Percentiles rank a stretch among this genome's conserved stretches.
Conservation (phyloP, 2,888 invertebrate genomes). For the Mycalesis mineus region DNA sequence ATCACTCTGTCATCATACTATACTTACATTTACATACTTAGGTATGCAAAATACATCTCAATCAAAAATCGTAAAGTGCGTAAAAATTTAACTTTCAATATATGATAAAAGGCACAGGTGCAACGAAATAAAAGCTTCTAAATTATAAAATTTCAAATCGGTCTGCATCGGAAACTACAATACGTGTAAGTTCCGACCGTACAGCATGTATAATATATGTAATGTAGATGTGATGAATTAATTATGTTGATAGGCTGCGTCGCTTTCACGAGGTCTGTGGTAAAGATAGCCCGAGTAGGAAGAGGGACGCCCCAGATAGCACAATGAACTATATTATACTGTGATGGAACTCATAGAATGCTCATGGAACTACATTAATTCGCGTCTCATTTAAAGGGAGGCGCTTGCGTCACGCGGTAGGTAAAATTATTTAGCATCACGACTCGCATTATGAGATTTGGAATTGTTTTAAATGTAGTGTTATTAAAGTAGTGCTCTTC, state of each 20-base stretch:
- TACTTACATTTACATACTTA: too few relatives aligned
- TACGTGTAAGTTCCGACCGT: too few relatives aligned
- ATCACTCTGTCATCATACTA: too few relatives aligned
- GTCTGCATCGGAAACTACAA: too few relatives aligned
- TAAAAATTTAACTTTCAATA: too few relatives aligned
- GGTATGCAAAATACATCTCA: too few relatives aligned
- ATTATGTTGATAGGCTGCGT: conserved; percentile 19
- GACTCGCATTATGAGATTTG: conserved; percentile 32
- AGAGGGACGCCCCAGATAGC: conserved; percentile 48
- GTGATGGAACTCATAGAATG: conserved; percentile 33
- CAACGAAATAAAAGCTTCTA: too few relatives aligned
- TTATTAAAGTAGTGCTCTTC: neutral
- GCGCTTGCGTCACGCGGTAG: conserved; percentile 32
- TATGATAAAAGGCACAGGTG: too few relatives aligned
- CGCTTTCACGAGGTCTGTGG: conserved; percentile 60
- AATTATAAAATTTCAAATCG: too few relatives aligned
- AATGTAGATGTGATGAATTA: conserved; percentile 3
- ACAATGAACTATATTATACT: conserved; percentile 51
- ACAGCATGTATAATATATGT: neutral
- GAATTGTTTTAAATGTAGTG: conserved; percentile 21
- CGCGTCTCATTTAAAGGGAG: conserved; percentile 30
- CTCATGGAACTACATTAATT: conserved; percentile 35
- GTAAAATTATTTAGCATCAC: conserved; percentile 39
- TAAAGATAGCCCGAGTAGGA: conserved; percentile 56
- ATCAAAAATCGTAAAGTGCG: too few relatives aligned